Percentiles rank a stretch among this genome's conserved stretches.
Evolutionary conservation across 2,888 invertebrate species (phyloP).

Genomic region (Agrotis ipsilon): DNA sequence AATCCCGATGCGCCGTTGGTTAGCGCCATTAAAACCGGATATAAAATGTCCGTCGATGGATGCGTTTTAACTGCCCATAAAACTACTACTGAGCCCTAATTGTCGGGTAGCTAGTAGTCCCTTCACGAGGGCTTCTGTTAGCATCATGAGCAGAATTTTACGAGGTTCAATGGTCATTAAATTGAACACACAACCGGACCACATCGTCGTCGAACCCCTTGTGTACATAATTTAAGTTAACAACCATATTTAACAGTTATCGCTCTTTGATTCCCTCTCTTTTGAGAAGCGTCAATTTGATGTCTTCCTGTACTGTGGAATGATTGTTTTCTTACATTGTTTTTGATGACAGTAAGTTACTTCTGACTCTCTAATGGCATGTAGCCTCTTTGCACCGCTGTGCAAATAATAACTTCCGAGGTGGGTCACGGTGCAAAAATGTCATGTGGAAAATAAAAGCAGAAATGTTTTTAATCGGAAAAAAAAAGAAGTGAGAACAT

Average conservation of each 20-base stretch:
- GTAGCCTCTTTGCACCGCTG: not conserved
- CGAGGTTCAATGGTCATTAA: slow-evolving; percentile 78
- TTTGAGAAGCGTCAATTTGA: slow-evolving; percentile 59
- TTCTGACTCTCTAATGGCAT: not conserved
- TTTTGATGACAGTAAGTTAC: slow-evolving; percentile 8
- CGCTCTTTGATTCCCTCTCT: slow-evolving; percentile 40
- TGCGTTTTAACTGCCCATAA: slow-evolving; percentile 84
- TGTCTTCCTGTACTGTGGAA: slow-evolving; percentile 45
- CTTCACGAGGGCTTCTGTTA: slow-evolving; percentile 72
- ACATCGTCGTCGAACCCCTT: slow-evolving; percentile 54
- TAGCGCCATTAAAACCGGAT: slow-evolving; percentile 78
- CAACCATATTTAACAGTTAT: slow-evolving; percentile 62
- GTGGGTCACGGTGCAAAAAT: not conserved
- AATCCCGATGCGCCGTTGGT: slow-evolving; percentile 64
- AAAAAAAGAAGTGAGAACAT: too few relatives aligned
- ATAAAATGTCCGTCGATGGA: slow-evolving; percentile 80
- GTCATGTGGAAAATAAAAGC: not conserved
- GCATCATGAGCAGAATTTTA: slow-evolving; percentile 76
- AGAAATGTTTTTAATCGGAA: not conserved
- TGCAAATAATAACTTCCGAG: not conserved
- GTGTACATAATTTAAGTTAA: slow-evolving; percentile 58
- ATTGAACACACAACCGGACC: slow-evolving; percentile 71
- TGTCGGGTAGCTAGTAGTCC: slow-evolving; percentile 74
- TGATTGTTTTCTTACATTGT: slow-evolving; percentile 26
- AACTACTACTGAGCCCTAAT: slow-evolving; percentile 84